Conservation (phyloP, 2,888 invertebrate genomes). For the Rotaria magnacalcarata region DNA sequence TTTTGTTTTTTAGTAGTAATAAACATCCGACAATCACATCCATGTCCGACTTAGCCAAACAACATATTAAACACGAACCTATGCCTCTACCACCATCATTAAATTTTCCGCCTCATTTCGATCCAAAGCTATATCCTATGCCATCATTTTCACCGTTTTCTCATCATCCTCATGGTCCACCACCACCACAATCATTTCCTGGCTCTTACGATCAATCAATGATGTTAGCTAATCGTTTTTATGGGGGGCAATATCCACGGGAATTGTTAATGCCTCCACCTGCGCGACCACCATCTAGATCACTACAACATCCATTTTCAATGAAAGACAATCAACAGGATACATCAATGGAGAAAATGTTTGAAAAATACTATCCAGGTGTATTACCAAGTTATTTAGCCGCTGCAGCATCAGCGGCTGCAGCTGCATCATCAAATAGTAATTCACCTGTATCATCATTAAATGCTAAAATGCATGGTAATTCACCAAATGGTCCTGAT, state of each 20-base stretch:
- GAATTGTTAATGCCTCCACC: not conserved
- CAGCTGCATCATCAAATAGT: not conserved
- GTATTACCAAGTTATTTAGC: conserved; percentile 15
- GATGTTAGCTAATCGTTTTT: not conserved
- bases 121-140: not conserved
- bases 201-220: not conserved
- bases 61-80: not conserved
- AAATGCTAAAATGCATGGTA: conserved; percentile 22
- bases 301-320: not conserved
- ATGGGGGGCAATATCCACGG: not conserved
- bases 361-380: not conserved
- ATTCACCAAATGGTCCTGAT: not conserved
- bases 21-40: conserved; percentile 20
- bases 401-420: conserved; percentile 23
- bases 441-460: conserved; percentile 6
- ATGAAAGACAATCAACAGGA: not conserved
- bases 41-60: conserved; percentile 5
- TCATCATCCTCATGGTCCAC: not conserved
- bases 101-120: not conserved
- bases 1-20: not conserved
- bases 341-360: not conserved
- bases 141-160: not conserved
- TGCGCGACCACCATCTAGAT: not conserved
- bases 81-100: not conserved
- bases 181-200: not conserved